phyloP scores from a whole-genome alignment of 2,888 invertebrate species.

The Cheilosia soror region DNA sequence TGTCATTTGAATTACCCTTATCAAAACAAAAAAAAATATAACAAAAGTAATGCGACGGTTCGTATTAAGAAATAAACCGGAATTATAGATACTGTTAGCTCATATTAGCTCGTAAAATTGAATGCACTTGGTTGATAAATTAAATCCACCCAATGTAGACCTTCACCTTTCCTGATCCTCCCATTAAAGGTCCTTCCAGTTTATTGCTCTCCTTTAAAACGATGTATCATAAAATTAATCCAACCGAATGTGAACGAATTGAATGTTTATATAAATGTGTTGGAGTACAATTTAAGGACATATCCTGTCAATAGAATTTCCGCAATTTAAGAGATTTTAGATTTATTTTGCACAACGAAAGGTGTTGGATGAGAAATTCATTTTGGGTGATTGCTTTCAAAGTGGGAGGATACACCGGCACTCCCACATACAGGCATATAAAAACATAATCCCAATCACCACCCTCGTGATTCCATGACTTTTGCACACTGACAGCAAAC shows the following conservation, averaged over 20 bases:
- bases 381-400: constrained; percentile 17
- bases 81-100: too few relatives aligned
- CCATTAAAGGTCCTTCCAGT: neutral
- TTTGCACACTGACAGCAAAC: constrained; percentile 24
- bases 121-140: constrained; percentile 19
- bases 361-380: constrained; percentile 18
- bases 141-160: constrained; percentile 2
- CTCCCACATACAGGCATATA: neutral
- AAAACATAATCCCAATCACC: neutral
- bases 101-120: neutral
- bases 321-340: constrained; percentile 29
- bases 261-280: neutral
- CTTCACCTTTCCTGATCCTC: neutral
- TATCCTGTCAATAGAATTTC: constrained; percentile 36
- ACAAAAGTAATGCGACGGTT: too few relatives aligned
- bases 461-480: neutral
- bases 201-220: neutral
- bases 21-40: too few relatives aligned
- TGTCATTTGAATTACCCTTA: too few relatives aligned
- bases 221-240: constrained; percentile 52
- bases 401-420: neutral
- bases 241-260: constrained; percentile 45
- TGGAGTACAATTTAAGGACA: constrained; percentile 42
- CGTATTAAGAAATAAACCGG: neutral
- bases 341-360: neutral